Conservation (phyloP, 2,113 vertebrate species). For the Saguinus midas region DNA sequence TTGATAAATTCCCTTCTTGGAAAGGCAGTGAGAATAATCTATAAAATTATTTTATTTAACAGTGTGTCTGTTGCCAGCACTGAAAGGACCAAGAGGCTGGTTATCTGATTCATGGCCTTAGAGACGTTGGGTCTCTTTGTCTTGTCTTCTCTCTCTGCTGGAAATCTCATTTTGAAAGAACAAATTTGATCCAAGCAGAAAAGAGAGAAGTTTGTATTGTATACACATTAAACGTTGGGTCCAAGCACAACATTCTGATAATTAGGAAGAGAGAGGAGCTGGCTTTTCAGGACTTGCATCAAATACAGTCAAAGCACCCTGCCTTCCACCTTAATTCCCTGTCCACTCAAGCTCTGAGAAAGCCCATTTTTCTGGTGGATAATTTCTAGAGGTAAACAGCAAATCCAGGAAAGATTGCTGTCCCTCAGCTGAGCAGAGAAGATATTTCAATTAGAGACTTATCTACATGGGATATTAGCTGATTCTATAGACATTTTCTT, state of each 20-base stretch:
- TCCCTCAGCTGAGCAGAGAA: neutral
- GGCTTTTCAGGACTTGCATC: neutral
- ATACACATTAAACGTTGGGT: neutral
- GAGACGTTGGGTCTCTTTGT: constrained; percentile 68
- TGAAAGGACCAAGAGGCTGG: constrained; percentile 73
- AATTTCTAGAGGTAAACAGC: constrained; percentile 19
- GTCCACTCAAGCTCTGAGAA: neutral
- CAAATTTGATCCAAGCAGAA: constrained; percentile 42
- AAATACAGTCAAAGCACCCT: neutral
- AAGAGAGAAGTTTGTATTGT: neutral
- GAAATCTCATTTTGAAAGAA: constrained; percentile 73
- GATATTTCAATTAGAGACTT: constrained; percentile 20
- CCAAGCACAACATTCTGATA: constrained; percentile 13
- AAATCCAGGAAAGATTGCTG: neutral
- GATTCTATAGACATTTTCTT: neutral
- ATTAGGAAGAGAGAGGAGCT: neutral
- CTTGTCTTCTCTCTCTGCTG: constrained; percentile 65
- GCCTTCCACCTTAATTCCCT: neutral
- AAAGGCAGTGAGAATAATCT: constrained; percentile 73
- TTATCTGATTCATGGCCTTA: constrained; percentile 78
- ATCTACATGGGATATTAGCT: neutral
- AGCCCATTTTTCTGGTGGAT: neutral
- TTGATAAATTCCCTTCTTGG: constrained; percentile 73
- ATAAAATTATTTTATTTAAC: constrained; percentile 82
- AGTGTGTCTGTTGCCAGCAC: constrained; percentile 63